Percentiles rank a stretch among this genome's conserved stretches.
phyloP scores from a whole-genome alignment of 2,797 vertebrate species.

The Phoebastria nigripes region DNA sequence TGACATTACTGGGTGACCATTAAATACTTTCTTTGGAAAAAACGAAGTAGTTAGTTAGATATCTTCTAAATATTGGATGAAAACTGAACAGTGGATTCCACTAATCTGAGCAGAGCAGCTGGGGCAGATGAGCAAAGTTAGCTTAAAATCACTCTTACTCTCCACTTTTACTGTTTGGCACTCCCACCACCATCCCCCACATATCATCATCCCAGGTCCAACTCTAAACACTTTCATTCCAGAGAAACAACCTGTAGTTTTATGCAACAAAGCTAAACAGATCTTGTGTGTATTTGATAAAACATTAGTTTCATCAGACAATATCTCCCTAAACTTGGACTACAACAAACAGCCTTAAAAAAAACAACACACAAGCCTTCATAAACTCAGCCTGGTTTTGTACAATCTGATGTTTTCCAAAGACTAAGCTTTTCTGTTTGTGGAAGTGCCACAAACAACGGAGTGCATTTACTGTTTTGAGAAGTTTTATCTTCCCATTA shows the following conservation, averaged over 20 bases:
- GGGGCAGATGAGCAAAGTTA: background rate
- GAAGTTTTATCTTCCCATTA: background rate
- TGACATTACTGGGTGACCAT: background rate
- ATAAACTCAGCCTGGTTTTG: background rate
- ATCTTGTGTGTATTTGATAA: background rate
- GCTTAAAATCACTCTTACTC: background rate
- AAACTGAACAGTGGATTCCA: background rate
- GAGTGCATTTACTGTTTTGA: background rate
- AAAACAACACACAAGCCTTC: background rate
- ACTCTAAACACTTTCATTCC: background rate
- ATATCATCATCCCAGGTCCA: background rate
- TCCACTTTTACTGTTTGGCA: background rate
- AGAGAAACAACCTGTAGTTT: background rate
- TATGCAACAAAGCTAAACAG: background rate
- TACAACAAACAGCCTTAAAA: background rate
- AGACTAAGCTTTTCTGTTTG: background rate
- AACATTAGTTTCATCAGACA: background rate
- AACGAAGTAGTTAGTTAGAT: background rate
- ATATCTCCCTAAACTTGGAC: background rate
- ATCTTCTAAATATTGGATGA: background rate
- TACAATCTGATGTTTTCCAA: background rate
- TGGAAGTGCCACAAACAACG: background rate
- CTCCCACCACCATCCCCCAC: background rate
- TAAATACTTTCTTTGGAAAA: background rate
- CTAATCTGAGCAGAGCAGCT: background rate